Percentiles rank a stretch among this genome's conserved stretches.
Evolutionary conservation across 2,888 invertebrate species (phyloP).

Genomic region (Craniophora ligustri): DNA sequence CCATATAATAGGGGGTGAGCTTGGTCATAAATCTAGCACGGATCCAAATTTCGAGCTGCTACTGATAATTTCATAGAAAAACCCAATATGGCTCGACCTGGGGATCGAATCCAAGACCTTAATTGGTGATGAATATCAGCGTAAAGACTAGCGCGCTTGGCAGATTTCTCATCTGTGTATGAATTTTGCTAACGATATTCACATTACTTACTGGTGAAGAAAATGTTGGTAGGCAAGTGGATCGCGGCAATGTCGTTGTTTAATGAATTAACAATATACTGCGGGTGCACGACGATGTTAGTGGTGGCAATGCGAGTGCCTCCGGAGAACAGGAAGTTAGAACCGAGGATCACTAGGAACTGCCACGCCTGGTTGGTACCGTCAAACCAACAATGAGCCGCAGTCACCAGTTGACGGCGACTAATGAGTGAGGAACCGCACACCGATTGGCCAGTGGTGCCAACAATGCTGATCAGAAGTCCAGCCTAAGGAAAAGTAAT

Average conservation of each 20-base stretch:
- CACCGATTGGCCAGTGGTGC: constrained; percentile 61
- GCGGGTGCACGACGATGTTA: constrained; percentile 65
- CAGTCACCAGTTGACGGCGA: constrained; percentile 66
- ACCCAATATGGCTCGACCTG: too few relatives aligned
- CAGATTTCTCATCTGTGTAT: too few relatives aligned
- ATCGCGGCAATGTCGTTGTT: constrained; percentile 72
- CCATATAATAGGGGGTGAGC: too few relatives aligned
- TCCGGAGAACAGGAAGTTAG: constrained; percentile 64
- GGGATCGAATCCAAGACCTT: too few relatives aligned
- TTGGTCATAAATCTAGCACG: too few relatives aligned
- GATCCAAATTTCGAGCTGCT: too few relatives aligned
- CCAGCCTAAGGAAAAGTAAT: constrained; percentile 62
- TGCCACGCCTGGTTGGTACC: constrained; percentile 61
- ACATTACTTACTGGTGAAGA: constrained; percentile 60
- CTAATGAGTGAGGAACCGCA: constrained; percentile 70
- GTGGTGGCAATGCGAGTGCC: constrained; percentile 66
- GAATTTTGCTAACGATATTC: too few relatives aligned
- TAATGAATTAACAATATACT: constrained; percentile 55
- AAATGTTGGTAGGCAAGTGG: constrained; percentile 59
- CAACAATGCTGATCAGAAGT: constrained; percentile 64
- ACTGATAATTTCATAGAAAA: too few relatives aligned
- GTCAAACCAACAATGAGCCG: constrained; percentile 76
- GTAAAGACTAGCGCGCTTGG: too few relatives aligned
- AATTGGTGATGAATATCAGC: too few relatives aligned
- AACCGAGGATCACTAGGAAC: constrained; percentile 69